These are phyloP conservation scores for Tiliqua scincoides DNA, from an alignment of 2,113 vertebrate species.

Conservation along the genomic window DNA sequence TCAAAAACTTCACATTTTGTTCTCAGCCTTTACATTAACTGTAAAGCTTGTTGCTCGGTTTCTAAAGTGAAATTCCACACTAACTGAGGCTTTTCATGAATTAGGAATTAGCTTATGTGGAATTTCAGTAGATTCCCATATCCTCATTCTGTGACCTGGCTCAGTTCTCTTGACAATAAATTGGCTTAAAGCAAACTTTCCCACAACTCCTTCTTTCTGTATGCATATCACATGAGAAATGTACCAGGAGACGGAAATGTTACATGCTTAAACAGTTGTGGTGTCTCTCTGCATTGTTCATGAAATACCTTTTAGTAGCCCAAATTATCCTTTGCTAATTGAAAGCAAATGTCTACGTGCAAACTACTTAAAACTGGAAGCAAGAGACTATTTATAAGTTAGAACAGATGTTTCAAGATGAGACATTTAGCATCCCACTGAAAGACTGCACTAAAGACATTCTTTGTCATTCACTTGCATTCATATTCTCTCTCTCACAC, in stretches of 20 bases:
- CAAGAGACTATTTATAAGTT: not conserved
- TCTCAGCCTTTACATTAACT: not conserved
- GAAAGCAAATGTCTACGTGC: not conserved
- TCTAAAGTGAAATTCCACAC: not conserved
- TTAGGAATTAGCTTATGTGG: not conserved
- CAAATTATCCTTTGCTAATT: not conserved
- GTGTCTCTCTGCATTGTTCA: not conserved
- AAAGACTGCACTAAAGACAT: not conserved
- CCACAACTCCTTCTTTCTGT: not conserved
- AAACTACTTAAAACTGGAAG: not conserved
- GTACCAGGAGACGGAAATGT: not conserved
- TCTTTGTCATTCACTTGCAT: not conserved
- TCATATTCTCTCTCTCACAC: not conserved
- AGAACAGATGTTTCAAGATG: not conserved
- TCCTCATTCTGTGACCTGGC: not conserved
- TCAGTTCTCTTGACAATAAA: not conserved
- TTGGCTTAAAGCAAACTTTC: constrained; percentile 12
- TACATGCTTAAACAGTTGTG: not conserved
- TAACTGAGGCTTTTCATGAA: not conserved
- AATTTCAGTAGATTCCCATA: constrained; percentile 5
- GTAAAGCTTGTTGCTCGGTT: not conserved
- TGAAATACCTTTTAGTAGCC: not conserved
- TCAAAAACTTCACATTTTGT: not conserved
- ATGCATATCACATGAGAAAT: not conserved
- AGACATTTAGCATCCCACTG: not conserved